These are phyloP conservation scores for Mylabris phalerata DNA, from an alignment of 1,140 invertebrate species.

Conservation along the genomic window DNA sequence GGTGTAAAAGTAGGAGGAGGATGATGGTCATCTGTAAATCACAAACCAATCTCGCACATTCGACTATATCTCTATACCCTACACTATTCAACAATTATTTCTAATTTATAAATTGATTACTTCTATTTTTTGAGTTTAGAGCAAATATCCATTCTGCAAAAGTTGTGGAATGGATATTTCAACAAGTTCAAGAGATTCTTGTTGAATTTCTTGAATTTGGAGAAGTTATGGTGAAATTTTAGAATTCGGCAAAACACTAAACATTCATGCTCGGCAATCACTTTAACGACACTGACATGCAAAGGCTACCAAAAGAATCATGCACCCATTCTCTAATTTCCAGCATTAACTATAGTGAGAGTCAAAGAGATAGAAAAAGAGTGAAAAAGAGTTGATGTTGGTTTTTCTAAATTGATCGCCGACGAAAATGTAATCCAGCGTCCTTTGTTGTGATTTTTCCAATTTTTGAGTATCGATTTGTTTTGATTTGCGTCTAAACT, in stretches of 20 bases:
- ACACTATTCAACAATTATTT: neutral
- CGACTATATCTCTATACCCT: slow-evolving; percentile 24
- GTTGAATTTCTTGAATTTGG: no score
- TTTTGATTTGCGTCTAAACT: slow-evolving; percentile 19
- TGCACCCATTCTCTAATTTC: neutral
- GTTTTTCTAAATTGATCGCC: neutral
- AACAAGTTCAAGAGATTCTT: no score
- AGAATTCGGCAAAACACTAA: no score
- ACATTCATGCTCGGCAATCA: no score
- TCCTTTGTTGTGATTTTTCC: neutral
- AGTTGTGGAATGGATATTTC: no score
- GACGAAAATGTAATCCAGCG: slow-evolving; percentile 6
- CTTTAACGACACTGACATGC: neutral
- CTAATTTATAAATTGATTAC: neutral
- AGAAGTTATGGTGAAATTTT: no score
- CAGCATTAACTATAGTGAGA: neutral
- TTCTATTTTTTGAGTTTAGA: no score
- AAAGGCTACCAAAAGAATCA: slow-evolving; percentile 8
- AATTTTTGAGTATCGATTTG: neutral
- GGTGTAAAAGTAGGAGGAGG: slow-evolving; percentile 91
- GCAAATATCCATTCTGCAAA: no score
- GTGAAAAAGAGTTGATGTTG: slow-evolving; percentile 8
- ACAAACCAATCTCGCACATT: slow-evolving; percentile 49
- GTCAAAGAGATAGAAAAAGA: slow-evolving; percentile 6
- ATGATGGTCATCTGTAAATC: slow-evolving; percentile 90